Evolutionary conservation across 2,888 invertebrate species (phyloP), one percentile per base, ranked within the genome.

Genomic region (Hetaerina titia): DNA sequence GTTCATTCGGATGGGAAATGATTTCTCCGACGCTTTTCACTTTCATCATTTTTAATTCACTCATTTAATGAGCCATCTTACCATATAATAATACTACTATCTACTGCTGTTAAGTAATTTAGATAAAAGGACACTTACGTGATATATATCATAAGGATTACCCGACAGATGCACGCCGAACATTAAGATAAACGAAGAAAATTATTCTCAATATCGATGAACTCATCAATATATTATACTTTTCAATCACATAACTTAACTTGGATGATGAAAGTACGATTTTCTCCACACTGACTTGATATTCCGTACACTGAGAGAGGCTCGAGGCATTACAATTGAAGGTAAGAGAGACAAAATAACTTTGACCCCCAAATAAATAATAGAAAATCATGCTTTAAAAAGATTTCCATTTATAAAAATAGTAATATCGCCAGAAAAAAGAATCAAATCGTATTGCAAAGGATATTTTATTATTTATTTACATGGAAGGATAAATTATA

Each of bases 251-350:
- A 69, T 22, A 22, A 69, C 5, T 69, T 17, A 1, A 69, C n/a
- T 69, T 69, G 69, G 0, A 96, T 95, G 95, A 90, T 95, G 95
- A 94, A 88, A 94, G 31, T n/a, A 17, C 1, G 45, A 45, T 45
- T 45, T 45, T 45, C 45, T 45, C 45, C 45, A 45, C 45, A 45
- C 45, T 45, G 45, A 45, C 45, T 45, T 45, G 45, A 45, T 45
- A 45, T 4, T 45, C 45, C 45, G 45, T 45, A 45, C 45, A 45
- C 45, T 2, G 45, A 45, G 4, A 45, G 1, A 45, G 1, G 45
- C 45, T 45, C 45, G 45, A 45, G 45, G 45, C 45, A 45, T 45
- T 45, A 45, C 45, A 45, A 4, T 45, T 45, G 45, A 45, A 45
- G 45, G 1, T 2, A 45, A 45, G 45, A 45, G 45, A 45, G 45